Base-by-base conservation (phyloP, 2,797 vertebrate species). In the Rhodeus uyekii region DNA sequence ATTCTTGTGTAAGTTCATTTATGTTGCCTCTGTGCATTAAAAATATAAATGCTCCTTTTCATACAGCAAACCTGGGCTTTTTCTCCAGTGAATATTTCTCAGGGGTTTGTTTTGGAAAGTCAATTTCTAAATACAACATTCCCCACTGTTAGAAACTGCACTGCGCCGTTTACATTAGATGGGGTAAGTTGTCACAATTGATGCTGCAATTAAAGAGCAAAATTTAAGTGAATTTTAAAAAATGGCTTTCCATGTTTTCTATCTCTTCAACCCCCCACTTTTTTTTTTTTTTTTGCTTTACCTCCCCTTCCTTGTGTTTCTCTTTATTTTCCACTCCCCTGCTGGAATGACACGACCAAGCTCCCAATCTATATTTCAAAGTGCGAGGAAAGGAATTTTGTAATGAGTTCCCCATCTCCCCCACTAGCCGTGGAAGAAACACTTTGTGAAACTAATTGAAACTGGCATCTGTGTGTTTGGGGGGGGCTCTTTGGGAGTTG, bases 361-460 rank as follows among this genome's bases (percentile, higher is more conserved):
- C 86, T 90, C 90, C 92, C 91, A 90, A 94, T 94, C 91, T 93
- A 91, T 92, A 92, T 94, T 93, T 93, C 91, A 94, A 94, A 94
- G 91, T 84, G 3, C 53, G 86, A 90, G 90, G 90, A 89, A 91
- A 93, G 90, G 92, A 93, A 94, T 94, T 92, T 86, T 83, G 89
- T 93, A 93, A 94, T 94, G 93, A 93, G 92, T 92, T 93, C 74
- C 89, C 90, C 90, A 89, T 92, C 93, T 92, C 91, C 88, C 74
- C 89, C 91, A 90, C 90, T 87, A 91, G 89, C 87, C 86, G 86
- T 84, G 88, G 89, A 92, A 90, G 90, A 90, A 89, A 92, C 82
- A 91, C 91, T 94, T 92, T 94, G 92, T 92, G 92, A 92, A 93
- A 93, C 92, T 94, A 94, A 94, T 93, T 95, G 92, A 93, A 94